Conservation (phyloP, 2,888 invertebrate species). For the Toxonevra muliebris region DNA sequence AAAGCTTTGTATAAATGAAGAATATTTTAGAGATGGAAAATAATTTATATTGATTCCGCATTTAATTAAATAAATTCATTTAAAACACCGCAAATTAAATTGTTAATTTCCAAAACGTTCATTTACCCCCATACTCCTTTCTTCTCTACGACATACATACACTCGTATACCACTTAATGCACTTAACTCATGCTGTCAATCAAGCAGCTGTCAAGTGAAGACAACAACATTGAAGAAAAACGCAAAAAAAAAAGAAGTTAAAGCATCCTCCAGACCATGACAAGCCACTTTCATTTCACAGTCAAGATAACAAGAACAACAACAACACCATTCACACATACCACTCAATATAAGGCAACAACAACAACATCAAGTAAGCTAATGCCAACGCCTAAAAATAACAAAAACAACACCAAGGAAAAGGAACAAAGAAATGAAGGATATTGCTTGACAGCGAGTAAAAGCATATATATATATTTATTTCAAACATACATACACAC, state of each 20-base stretch:
- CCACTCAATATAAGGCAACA: too few relatives aligned
- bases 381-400: slow-evolving; percentile 7
- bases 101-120: too few relatives aligned
- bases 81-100: too few relatives aligned
- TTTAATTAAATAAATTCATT: too few relatives aligned
- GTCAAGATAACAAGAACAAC: slow-evolving; percentile 20
- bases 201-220: slow-evolving; percentile 48
- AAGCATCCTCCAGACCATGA: slow-evolving; percentile 44
- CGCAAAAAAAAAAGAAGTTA: slow-evolving; percentile 23
- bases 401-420: not conserved
- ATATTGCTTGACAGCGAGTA: slow-evolving; percentile 1
- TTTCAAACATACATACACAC: too few relatives aligned
- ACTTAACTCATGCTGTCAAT: slow-evolving; percentile 54
- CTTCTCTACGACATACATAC: too few relatives aligned
- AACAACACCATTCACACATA: not conserved
- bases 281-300: slow-evolving; percentile 37
- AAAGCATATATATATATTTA: too few relatives aligned
- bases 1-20: too few relatives aligned
- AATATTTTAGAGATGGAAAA: too few relatives aligned
- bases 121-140: too few relatives aligned
- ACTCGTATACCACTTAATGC: slow-evolving; percentile 22
- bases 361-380: not conserved
- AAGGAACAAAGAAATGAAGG: slow-evolving; percentile 22
- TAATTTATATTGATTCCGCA: too few relatives aligned
- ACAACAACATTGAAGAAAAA: slow-evolving; percentile 33